Conservation (phyloP, 2,888 invertebrate species). For the Taenaris catops region DNA sequence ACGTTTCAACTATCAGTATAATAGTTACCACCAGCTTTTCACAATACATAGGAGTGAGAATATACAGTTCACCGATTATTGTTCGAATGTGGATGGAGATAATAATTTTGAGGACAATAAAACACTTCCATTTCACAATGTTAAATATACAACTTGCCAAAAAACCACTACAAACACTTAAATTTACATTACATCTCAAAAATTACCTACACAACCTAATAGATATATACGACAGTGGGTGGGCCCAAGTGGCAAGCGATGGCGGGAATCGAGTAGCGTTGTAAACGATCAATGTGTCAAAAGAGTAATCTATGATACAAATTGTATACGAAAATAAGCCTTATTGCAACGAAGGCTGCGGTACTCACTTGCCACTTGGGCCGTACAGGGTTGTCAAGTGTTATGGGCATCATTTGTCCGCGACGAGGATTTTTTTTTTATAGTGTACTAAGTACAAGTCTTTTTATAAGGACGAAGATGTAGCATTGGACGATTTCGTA, state of each 20-base stretch:
- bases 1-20: constrained; percentile 25
- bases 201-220: constrained; percentile 59
- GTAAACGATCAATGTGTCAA: constrained; percentile 14
- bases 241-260: constrained; percentile 46
- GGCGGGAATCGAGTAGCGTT: constrained; percentile 5
- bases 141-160: constrained; percentile 51
- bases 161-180: constrained; percentile 48
- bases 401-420: constrained; percentile 39
- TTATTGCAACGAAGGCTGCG: constrained; percentile 1
- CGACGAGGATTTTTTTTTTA: constrained; percentile 47
- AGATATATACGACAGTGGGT: constrained; percentile 44
- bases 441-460: constrained; percentile 74
- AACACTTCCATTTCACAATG: constrained; percentile 32
- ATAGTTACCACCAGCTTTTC: constrained; percentile 34
- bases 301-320: constrained; percentile 19
- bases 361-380: constrained; percentile 39
- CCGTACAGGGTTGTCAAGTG: constrained; percentile 31
- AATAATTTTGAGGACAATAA: constrained; percentile 63
- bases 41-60: constrained; percentile 26
- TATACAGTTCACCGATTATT: constrained; percentile 45
- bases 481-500: constrained; percentile 71
- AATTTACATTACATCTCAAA: constrained; percentile 40
- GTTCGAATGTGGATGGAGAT: constrained; percentile 75
- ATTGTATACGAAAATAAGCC: constrained; percentile 18
- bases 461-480: constrained; percentile 76